These are phyloP conservation scores for Gasterosteus nipponicus DNA, from an alignment of 2,113 vertebrate species.

Conservation along the genomic window DNA sequence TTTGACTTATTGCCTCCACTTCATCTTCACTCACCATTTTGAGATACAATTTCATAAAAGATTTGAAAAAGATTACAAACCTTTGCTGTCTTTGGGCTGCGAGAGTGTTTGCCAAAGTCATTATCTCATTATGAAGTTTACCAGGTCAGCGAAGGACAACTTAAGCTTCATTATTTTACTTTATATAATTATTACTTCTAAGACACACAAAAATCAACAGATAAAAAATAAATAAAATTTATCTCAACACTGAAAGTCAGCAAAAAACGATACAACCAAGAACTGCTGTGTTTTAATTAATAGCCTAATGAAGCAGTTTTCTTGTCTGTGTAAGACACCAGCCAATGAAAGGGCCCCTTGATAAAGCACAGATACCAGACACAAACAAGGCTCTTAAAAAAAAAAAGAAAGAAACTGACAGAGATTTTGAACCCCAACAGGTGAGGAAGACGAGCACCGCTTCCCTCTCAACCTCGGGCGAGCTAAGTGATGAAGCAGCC, in stretches of 20 bases:
- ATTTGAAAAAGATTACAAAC: slow-evolving; percentile 14
- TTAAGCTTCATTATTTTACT: slow-evolving; percentile 6
- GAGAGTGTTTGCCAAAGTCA: slow-evolving; percentile 8
- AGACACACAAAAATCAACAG: too few species aligned
- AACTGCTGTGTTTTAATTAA: not conserved
- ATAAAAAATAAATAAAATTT: too few species aligned
- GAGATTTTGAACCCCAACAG: slow-evolving; percentile 41
- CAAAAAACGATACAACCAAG: not conserved
- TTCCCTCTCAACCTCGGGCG: slow-evolving; percentile 21
- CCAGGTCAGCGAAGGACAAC: not conserved
- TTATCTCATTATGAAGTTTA: slow-evolving; percentile 27
- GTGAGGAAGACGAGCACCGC: not conserved
- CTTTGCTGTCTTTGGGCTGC: not conserved
- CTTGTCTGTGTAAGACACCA: too few species aligned
- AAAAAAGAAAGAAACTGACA: not conserved
- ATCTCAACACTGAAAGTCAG: too few species aligned
- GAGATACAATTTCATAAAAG: slow-evolving; percentile 24
- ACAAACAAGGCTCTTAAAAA: slow-evolving; percentile 17
- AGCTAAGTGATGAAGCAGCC: slow-evolving; percentile 44
- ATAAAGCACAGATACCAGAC: slow-evolving; percentile 36
- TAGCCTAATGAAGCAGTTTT: slow-evolving; percentile 22
- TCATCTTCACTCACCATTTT: slow-evolving; percentile 37
- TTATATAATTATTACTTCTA: slow-evolving; percentile 12
- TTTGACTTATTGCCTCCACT: slow-evolving; percentile 50
- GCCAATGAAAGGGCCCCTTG: slow-evolving; percentile 19